A percentile compares a stretch with the other conserved stretches of the same genome.
phyloP scores from a whole-genome alignment of 2,113 vertebrate genomes.

The Rhodinocichla rosea region DNA sequence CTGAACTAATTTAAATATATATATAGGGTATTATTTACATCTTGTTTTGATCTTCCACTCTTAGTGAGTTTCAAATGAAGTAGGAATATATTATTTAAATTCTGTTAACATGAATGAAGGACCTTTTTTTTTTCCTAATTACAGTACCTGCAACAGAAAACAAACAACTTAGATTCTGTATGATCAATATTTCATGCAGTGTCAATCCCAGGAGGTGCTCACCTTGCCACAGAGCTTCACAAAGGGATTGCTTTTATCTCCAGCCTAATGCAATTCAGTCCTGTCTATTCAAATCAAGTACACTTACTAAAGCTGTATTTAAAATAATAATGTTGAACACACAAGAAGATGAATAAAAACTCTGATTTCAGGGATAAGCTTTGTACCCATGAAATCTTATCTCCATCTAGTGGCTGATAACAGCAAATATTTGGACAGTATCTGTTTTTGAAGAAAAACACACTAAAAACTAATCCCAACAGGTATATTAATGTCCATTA shows the following conservation, averaged over 20 bases:
- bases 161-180: conserved; percentile 19
- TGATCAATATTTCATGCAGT: neutral
- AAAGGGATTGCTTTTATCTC: neutral
- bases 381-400: neutral
- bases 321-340: neutral
- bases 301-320: neutral
- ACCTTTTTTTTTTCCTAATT: neutral
- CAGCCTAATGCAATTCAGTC: neutral
- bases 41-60: conserved; percentile 31
- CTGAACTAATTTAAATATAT: conserved; percentile 2
- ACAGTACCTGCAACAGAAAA: neutral
- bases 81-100: neutral
- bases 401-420: conserved; percentile 36
- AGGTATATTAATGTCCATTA: neutral
- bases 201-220: neutral
- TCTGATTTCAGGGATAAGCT: neutral
- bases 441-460: neutral
- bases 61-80: neutral
- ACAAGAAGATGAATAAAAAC: neutral
- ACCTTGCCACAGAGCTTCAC: neutral
- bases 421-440: neutral
- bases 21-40: neutral
- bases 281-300: neutral
- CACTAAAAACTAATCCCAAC: neutral
- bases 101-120: conserved; percentile 14